A percentile compares a stretch with the other conserved stretches of the same genome.
phyloP scores from a whole-genome alignment of 2,113 vertebrate genomes.

The Phrynosoma blainvillii region DNA sequence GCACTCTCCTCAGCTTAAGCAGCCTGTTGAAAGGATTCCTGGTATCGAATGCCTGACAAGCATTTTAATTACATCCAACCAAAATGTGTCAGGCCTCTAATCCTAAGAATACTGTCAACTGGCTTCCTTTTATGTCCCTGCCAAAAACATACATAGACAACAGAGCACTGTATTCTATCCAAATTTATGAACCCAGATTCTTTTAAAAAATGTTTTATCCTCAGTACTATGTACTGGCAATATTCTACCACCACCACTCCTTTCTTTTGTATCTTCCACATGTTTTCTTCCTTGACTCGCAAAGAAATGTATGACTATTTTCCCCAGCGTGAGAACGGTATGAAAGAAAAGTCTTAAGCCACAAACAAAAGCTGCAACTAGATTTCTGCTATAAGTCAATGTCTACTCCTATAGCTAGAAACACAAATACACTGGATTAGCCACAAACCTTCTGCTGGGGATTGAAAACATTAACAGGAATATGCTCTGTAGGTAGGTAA shows the following conservation, averaged over 20 bases:
- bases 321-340: neutral
- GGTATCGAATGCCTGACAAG: conserved; percentile 76
- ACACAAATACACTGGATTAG: neutral
- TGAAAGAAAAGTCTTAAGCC: neutral
- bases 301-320: neutral
- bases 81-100: conserved; percentile 66
- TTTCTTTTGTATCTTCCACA: fast-evolving
- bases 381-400: neutral
- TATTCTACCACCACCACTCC: neutral
- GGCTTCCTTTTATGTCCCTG: conserved; percentile 72
- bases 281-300: neutral
- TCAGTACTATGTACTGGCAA: neutral
- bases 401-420: neutral
- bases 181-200: conserved; percentile 29
- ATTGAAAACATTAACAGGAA: neutral
- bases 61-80: conserved; percentile 82
- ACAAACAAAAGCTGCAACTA: neutral
- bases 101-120: conserved; percentile 68
- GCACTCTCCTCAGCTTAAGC: conserved; percentile 69
- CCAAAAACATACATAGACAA: conserved; percentile 56
- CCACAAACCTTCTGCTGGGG: neutral
- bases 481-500: neutral
- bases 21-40: conserved; percentile 68
- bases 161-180: neutral
- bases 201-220: conserved; percentile 35